Evolutionary conservation across 2,888 invertebrate genomes (phyloP), one percentile per base, ranked within the genome.

Genomic region (Drosophila kuntzei): DNA sequence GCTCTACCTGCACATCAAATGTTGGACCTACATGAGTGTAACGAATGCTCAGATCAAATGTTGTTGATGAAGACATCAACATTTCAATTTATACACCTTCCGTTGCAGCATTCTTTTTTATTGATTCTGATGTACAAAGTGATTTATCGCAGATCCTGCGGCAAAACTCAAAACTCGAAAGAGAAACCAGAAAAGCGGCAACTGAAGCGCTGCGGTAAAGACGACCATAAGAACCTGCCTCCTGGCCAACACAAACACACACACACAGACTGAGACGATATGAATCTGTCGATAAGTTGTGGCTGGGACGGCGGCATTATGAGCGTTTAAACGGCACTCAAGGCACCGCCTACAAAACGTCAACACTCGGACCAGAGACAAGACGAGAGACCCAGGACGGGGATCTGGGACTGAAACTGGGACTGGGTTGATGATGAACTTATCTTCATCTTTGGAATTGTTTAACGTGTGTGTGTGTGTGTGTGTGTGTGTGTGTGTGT

Each of bases 131-230:
- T 78, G 69, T 69, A 69, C 81, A 66, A 83, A 82, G 83, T 85
- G 85, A 85, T 85, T 85, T 85, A 89, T 85, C 88, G 88, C 88
- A 87, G 86, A 85, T 85, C 85, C 85, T 85, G 87, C 86, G 87
- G 89, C 89, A 82, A 71, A 76, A 66, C 53, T 62, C 64, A 57
- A 46, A 41, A 71, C 59, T 57, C 57, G 64, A 53, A 29, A 32
- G 16, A 47, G 18, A 32, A 46, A 20, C 16, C 53, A 20, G 18
- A 53, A 70, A 74, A 63, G 61, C 53, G 51, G 51, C 57, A 47
- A 29, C 74, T 51, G 39, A 67, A 74, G 57, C 49, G 49, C 41
- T 32, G 32, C 20, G 29, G 22, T 57, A 49, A 60, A 32, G 55
- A 43, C 39, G 36, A 53, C 44, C 51, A 55, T 51, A 34, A 69